Evolutionary conservation across 2,113 vertebrate species (phyloP).

Genomic region (Anarhynchus alexandrinus): DNA sequence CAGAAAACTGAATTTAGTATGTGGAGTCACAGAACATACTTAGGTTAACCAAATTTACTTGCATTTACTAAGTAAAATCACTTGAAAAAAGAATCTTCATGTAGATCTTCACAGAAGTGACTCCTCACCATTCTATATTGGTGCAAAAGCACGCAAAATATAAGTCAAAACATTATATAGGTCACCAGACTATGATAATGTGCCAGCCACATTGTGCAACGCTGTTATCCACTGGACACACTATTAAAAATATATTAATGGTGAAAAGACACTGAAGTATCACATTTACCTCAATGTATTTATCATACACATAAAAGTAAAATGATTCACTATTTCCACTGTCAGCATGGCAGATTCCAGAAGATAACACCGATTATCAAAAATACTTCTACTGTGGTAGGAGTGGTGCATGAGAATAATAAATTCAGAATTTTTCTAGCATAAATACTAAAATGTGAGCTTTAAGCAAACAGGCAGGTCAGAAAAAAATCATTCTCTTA

Average conservation of each 20-base stretch:
- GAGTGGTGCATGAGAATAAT: neutral
- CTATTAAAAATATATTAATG: neutral
- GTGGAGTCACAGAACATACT: neutral
- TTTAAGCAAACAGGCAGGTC: neutral
- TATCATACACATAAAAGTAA: neutral
- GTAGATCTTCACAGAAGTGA: neutral
- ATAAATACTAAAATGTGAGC: neutral
- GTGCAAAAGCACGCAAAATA: neutral
- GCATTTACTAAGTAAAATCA: neutral
- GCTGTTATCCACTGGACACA: neutral
- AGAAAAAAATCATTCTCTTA: neutral
- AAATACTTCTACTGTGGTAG: neutral
- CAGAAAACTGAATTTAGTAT: neutral
- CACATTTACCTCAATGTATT: neutral
- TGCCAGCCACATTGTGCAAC: neutral
- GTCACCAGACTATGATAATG: neutral
- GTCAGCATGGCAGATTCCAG: neutral
- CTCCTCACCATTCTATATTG: neutral
- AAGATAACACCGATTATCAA: neutral
- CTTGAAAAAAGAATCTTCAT: neutral
- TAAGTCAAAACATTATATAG: neutral
- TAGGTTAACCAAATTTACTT: neutral
- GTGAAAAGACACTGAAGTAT: neutral
- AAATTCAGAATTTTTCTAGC: neutral
- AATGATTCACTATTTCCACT: neutral